These are phyloP conservation scores for Acanthis flammea DNA, from an alignment of 2,797 vertebrate species.

Conservation along the genomic window DNA sequence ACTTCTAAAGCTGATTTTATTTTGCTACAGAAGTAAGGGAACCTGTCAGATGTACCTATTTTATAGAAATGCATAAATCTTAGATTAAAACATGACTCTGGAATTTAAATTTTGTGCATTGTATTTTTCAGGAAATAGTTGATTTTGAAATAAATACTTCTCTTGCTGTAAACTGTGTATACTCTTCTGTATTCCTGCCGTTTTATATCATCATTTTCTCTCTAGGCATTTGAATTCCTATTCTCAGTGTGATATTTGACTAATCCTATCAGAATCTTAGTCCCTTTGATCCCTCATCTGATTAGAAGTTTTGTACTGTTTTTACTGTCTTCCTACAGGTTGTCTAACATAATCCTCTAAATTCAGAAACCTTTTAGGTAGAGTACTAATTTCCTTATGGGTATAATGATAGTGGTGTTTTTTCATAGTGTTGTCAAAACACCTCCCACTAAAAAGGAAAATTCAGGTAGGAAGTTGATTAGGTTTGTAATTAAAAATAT, in stretches of 20 bases:
- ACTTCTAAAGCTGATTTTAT: background rate
- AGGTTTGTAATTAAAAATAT: background rate
- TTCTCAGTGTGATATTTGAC: background rate
- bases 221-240: background rate
- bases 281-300: constrained; percentile 9
- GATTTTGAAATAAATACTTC: background rate
- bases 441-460: background rate
- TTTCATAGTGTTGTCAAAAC: background rate
- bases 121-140: background rate
- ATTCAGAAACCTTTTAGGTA: background rate
- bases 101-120: background rate
- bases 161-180: background rate
- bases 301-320: background rate
- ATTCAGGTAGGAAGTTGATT: background rate
- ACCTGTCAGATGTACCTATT: background rate
- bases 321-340: background rate
- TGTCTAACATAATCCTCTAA: background rate
- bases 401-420: background rate
- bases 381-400: background rate
- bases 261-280: background rate
- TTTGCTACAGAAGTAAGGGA: background rate
- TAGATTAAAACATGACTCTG: background rate
- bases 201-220: background rate
- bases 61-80: background rate
- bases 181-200: background rate